Base-by-base conservation (phyloP, 2,797 vertebrate species). In the Dryobates pubescens region DNA sequence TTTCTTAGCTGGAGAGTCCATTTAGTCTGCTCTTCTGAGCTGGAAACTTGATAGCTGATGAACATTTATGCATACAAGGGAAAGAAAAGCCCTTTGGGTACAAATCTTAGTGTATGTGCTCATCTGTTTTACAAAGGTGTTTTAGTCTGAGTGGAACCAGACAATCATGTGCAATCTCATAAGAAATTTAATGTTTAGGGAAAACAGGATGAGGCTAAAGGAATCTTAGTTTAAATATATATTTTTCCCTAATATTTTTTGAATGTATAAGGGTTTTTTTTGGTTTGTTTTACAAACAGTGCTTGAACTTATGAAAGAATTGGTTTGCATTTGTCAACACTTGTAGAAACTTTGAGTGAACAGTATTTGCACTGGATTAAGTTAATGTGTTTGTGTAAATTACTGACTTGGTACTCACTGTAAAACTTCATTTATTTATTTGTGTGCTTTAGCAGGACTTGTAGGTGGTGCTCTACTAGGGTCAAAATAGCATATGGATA, bases 371-470 rank as follows among this genome's bases (percentile, higher is more conserved):
- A 56, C 51, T 91, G 36, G 29, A 91, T 90, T 65, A 82, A 96
- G 47, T 91, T 92, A 49, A 67, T 84, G 75, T 91, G 32, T 93
- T 95, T 89, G 81, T 90, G 32, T 94, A 87, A 74, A 80, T 78
- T 85, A 85, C 74, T 93, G 78, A 93, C 86, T 82, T 88, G 75
- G 16, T 96, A 62, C 69, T 90, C 45, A 43, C 56, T 93, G 91
- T 95, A 94, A 93, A 93, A 90, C 54, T 73, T 91, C 2, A 70
- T 89, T 94, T 88, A 91, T 56, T 56, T 29, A 56, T 93, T 94
- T 90, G 86, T 94, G 72, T 93, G 62, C 92, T 90, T 90, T 94
- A 95, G 86, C 72, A 92, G 82, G 84, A 94, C 62, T 95, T 92
- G 47, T 95, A 95, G 86, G 63, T 94, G 84, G 22, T 93, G 72